Percentiles rank a stretch among this genome's conserved stretches.
These are phyloP conservation scores for Eupithecia insigniata DNA, from an alignment of 2,888 invertebrate genomes.

Conservation along the genomic window DNA sequence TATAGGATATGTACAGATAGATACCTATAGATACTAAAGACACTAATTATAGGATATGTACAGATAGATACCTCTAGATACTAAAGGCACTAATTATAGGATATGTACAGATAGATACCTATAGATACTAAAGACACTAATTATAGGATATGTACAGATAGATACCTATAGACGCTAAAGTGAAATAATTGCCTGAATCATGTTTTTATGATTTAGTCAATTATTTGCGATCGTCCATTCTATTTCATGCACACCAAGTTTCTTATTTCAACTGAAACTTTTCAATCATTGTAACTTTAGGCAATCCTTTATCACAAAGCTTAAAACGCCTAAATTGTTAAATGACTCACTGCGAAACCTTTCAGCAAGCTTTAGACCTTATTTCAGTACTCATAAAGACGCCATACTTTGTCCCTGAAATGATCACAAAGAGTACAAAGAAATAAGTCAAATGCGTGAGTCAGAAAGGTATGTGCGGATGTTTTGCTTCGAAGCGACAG, in stretches of 20 bases:
- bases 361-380: slow-evolving; percentile 19
- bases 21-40: too few relatives aligned
- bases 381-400: slow-evolving; percentile 17
- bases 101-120: too few relatives aligned
- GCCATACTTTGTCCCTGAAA: slow-evolving; percentile 58
- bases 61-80: too few relatives aligned
- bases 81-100: too few relatives aligned
- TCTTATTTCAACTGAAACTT: not conserved
- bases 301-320: slow-evolving; percentile 24
- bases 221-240: not conserved
- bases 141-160: too few relatives aligned
- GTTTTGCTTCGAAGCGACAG: slow-evolving; percentile 37
- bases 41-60: too few relatives aligned
- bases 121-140: too few relatives aligned
- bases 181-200: too few relatives aligned
- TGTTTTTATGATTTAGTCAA: too few relatives aligned
- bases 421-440: slow-evolving; percentile 70
- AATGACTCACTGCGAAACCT: slow-evolving; percentile 21
- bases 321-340: slow-evolving; percentile 28
- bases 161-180: not conserved
- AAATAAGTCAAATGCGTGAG: slow-evolving; percentile 58
- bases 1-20: too few relatives aligned
- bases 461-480: slow-evolving; percentile 47
- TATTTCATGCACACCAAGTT: not conserved
- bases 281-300: slow-evolving; percentile 13